A percentile compares a stretch with the other conserved stretches of the same genome.
These are phyloP conservation scores for Neopipo cinnamomea DNA, from an alignment of 2,113 vertebrate genomes.

Conservation along the genomic window DNA sequence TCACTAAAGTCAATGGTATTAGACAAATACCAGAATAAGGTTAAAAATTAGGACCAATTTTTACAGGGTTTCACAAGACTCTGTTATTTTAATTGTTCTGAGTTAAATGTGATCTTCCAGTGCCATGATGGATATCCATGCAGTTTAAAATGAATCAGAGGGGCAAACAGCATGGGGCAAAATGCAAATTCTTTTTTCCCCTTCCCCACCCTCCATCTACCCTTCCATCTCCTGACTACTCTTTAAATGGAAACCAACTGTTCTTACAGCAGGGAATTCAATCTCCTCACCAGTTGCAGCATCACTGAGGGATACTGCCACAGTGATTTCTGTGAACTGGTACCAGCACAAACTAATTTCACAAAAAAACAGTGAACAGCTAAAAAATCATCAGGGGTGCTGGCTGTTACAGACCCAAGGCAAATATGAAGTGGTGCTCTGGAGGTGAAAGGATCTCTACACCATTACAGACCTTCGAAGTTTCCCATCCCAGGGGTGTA, in stretches of 20 bases:
- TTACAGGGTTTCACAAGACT: not conserved
- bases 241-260: not conserved
- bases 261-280: not conserved
- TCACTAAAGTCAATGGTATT: not conserved
- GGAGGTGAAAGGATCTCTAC: conserved; percentile 24
- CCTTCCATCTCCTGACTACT: not conserved
- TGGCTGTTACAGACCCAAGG: not conserved
- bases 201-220: not conserved
- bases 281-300: not conserved
- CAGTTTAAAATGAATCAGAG: not conserved
- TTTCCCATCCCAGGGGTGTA: not conserved
- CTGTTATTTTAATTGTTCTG: not conserved
- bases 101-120: not conserved
- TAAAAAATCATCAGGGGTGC: not conserved
- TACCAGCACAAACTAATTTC: not conserved
- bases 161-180: not conserved
- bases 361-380: not conserved
- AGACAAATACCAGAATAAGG: not conserved
- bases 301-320: not conserved
- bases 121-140: not conserved
- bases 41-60: not conserved
- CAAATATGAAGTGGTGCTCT: conserved; percentile 18
- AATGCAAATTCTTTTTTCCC: not conserved
- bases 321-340: not conserved
- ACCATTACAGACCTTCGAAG: conserved; percentile 6